Evolutionary conservation across 2,888 invertebrate species (phyloP), one percentile per base, ranked within the genome.

Genomic region (Lamproptera curius): DNA sequence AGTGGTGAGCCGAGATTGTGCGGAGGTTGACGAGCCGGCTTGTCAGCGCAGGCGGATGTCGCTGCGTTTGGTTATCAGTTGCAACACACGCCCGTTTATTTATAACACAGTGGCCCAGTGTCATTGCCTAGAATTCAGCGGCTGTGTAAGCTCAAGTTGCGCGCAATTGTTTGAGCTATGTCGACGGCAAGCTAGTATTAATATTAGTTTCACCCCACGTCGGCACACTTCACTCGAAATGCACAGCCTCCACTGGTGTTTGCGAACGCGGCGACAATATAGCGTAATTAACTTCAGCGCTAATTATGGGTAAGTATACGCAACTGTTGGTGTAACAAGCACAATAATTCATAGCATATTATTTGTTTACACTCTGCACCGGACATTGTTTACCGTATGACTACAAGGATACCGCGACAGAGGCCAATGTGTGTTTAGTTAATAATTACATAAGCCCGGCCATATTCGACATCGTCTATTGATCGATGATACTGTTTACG

Each of bases 51-150:
- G 52, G 53, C 56, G 63, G 60, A 59, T 54, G 65, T 65, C 59
- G 63, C 57, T 61, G 51, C 52, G 46, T 46, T 31, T 38, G 42
- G 80, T 87, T 87, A 88, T 88, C 87, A 73, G 74, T 64, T 64
- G 67, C 65, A 70, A 68, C 81, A 79, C 80, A 84, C 81, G 68
- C 80, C 72, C 80, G 85, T 82, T 76, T 87, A 84, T 85, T 86
- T 82, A 84, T 78, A 73, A 70, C 76, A 70, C 62, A 73, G 63
- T 73, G 71, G 62, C 63, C 71, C 66, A 70, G 64, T 72, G 60
- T 62, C 62, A 62, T 57, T 54, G 58, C 61, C 63, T 56, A 54
- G 54, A 59, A 58, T 62, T 56, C 62, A 57, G 57, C 58, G 57
- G 54, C 57, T 55, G 53, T 61, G 55, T 61, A 55, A 51, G 48